Conservation (phyloP, 2,888 invertebrate genomes). For the Tenthredo notha region DNA sequence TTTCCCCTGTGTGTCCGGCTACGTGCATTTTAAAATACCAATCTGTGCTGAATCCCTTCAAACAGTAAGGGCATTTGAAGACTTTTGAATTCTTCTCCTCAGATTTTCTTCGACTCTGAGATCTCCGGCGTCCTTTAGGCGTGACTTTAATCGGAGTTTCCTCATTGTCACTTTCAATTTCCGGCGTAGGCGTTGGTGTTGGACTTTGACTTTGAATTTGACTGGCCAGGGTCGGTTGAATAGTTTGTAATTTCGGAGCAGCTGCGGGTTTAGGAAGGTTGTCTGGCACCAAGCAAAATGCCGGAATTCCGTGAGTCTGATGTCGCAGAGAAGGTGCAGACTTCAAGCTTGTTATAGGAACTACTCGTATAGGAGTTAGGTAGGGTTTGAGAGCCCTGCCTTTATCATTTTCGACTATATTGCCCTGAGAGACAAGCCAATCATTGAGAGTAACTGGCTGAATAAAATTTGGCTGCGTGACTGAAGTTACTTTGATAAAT, state of each 20-base stretch:
- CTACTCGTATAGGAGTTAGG: constrained; percentile 71
- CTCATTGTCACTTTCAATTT: constrained; percentile 5
- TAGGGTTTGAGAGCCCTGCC: constrained; percentile 66
- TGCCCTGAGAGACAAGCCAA: constrained; percentile 52
- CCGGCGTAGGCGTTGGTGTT: neutral
- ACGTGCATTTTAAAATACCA: constrained; percentile 75
- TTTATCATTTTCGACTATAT: constrained; percentile 52
- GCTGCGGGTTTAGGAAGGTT: constrained; percentile 53
- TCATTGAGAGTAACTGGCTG: constrained; percentile 53
- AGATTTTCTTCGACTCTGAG: constrained; percentile 34
- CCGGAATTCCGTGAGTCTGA: constrained; percentile 72
- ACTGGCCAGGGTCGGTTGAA: constrained; percentile 44
- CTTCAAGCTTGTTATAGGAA: constrained; percentile 73
- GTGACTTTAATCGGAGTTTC: neutral
- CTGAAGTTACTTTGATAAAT: constrained; percentile 60
- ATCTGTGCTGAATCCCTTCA: constrained; percentile 71
- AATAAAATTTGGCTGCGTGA: constrained; percentile 47
- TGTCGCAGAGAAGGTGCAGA: constrained; percentile 72
- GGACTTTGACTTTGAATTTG: constrained; percentile 24
- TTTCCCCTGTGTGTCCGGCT: constrained; percentile 70
- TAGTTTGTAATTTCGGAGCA: constrained; percentile 31
- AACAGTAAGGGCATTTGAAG: constrained; percentile 71
- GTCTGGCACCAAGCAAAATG: constrained; percentile 73
- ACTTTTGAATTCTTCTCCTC: constrained; percentile 52
- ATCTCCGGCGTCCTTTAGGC: constrained; percentile 12